These are phyloP conservation scores for Ceryle rudis DNA, from an alignment of 2,797 vertebrate genomes.

Conservation along the genomic window DNA sequence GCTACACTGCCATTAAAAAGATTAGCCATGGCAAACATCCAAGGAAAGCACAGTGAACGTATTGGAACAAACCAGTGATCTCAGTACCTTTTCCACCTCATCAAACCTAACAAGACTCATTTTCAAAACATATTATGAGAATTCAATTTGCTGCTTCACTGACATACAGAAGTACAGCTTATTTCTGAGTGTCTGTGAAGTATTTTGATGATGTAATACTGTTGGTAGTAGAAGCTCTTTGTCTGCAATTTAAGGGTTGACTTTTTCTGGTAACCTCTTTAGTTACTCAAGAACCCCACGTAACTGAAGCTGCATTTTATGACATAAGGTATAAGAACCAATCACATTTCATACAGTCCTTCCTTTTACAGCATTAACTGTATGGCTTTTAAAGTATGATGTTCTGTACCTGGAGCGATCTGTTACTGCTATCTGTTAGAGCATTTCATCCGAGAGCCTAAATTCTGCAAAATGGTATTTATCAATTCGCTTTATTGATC, in stretches of 20 bases:
- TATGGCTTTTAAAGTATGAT: neutral
- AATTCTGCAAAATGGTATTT: conserved; percentile 12
- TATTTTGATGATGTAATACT: conserved; percentile 44
- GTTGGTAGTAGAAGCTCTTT: conserved; percentile 47
- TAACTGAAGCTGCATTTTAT: conserved; percentile 19
- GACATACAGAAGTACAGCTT: conserved; percentile 74
- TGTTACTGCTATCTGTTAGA: neutral
- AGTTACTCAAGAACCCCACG: neutral
- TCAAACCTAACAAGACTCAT: conserved; percentile 86
- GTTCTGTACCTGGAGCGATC: neutral
- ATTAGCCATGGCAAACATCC: conserved; percentile 87
- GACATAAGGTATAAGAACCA: neutral
- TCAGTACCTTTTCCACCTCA: conserved; percentile 84
- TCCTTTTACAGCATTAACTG: conserved; percentile 8
- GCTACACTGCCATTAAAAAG: conserved; percentile 84
- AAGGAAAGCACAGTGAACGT: conserved; percentile 79
- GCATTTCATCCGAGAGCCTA: neutral
- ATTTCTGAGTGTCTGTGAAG: conserved; percentile 61
- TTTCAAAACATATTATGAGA: conserved; percentile 84
- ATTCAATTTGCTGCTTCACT: conserved; percentile 91
- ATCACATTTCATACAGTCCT: neutral
- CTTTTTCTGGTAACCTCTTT: conserved; percentile 46
- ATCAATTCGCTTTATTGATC: conserved; percentile 60
- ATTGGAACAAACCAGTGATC: conserved; percentile 85
- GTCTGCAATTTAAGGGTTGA: conserved; percentile 57